These are phyloP conservation scores for Pandemis cinnamomeana DNA, from an alignment of 2,888 invertebrate genomes.

Conservation along the genomic window DNA sequence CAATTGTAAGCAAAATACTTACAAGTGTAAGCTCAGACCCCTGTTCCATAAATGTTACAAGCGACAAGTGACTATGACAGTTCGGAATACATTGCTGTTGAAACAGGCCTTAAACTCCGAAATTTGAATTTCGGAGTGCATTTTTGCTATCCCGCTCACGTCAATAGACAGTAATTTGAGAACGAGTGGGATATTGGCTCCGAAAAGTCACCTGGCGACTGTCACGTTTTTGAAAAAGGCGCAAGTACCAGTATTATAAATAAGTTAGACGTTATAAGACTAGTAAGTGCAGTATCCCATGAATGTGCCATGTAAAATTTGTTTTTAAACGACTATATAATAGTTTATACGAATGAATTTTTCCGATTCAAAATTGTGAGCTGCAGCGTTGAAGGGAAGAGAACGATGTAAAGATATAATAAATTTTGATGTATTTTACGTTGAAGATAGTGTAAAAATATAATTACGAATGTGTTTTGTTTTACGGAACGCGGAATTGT, in stretches of 20 bases:
- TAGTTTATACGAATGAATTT: conserved; percentile 1
- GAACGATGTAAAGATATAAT: not conserved
- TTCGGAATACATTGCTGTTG: no score
- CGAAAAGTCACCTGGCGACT: no score
- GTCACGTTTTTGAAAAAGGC: no score
- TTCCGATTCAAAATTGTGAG: not conserved
- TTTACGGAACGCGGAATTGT: not conserved
- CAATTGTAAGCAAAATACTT: conserved; percentile 8
- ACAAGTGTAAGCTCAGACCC: conserved; percentile 3
- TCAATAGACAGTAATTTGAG: no score
- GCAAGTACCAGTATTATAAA: conserved; percentile 31
- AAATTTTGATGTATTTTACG: conserved; percentile 7
- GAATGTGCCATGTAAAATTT: conserved; percentile 32
- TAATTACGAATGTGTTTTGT: not conserved
- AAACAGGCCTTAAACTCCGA: no score
- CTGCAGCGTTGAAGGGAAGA: not conserved
- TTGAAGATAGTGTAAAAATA: not conserved
- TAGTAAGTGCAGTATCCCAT: conserved; percentile 42
- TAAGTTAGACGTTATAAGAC: conserved; percentile 44
- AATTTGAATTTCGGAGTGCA: no score
- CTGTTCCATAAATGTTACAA: no score
- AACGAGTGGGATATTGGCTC: no score
- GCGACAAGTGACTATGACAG: no score
- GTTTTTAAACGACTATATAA: conserved; percentile 26
- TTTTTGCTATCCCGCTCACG: no score